phyloP scores from a whole-genome alignment of 1,140 invertebrate genomes.

The Brachionus asplanchnoidis region DNA sequence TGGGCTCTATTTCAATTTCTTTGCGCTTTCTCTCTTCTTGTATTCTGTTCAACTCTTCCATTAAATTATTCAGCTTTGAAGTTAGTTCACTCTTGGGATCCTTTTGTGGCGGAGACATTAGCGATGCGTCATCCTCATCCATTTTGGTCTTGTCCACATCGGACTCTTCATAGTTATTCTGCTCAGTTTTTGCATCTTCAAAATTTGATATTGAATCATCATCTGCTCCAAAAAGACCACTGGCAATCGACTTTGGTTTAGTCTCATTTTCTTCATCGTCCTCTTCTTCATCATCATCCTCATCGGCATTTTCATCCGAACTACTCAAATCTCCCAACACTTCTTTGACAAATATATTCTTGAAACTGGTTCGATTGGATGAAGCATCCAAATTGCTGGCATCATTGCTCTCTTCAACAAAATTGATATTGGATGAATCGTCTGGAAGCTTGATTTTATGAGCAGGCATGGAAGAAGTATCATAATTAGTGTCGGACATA shows the following conservation, averaged over 20 bases:
- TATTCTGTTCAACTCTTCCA: not conserved
- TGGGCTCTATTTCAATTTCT: constrained; percentile 12
- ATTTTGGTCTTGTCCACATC: not conserved
- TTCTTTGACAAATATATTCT: constrained; percentile 40
- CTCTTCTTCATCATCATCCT: constrained; percentile 8
- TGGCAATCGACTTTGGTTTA: not conserved
- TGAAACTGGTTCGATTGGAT: constrained; percentile 28
- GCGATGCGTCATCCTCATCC: not conserved
- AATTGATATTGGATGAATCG: not conserved
- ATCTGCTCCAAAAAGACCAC: constrained; percentile 3
- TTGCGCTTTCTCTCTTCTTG: not conserved
- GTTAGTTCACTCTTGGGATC: not conserved
- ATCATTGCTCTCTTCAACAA: constrained; percentile 14
- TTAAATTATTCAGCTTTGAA: not conserved
- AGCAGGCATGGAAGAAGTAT: constrained; percentile 12
- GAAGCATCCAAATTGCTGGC: constrained; percentile 19
- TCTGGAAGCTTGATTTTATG: not conserved
- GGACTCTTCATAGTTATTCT: not conserved
- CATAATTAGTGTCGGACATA: constrained; percentile 12
- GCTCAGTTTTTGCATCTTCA: not conserved
- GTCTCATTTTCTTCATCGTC: not conserved
- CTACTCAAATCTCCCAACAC: constrained; percentile 37
- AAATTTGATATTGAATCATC: constrained; percentile 16
- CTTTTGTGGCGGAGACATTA: not conserved
- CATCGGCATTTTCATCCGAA: constrained; percentile 11